phyloP scores from a whole-genome alignment of 2,797 vertebrate genomes.

The Champsocephalus esox region DNA sequence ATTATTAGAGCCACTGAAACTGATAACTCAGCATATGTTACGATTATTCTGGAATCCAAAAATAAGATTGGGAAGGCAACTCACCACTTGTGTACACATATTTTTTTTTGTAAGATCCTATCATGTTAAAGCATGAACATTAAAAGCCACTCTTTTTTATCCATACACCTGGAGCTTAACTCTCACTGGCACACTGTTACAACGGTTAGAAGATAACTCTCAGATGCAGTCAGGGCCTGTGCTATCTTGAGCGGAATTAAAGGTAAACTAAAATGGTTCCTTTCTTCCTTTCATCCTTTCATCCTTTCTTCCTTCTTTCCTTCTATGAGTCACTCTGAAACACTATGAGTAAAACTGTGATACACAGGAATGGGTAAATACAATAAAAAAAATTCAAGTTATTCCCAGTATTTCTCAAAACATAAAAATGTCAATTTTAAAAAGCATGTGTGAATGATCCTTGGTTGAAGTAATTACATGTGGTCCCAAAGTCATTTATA shows the following conservation, averaged over 20 bases:
- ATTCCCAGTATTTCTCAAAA: not conserved
- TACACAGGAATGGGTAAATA: not conserved
- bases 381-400: not conserved
- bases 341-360: not conserved
- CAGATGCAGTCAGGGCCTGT: constrained; percentile 20
- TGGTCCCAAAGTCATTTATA: not conserved
- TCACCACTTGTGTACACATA: constrained; percentile 4
- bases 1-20: constrained; percentile 18
- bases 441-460: not conserved
- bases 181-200: constrained; percentile 12
- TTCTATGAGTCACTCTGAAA: not conserved
- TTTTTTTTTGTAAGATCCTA: constrained; percentile 29
- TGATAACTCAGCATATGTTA: constrained; percentile 33
- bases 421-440: not conserved
- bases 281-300: too few species aligned
- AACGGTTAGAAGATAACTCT: constrained; percentile 2
- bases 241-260: not conserved
- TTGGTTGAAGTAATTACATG: not conserved
- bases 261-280: not conserved
- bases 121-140: constrained; percentile 19
- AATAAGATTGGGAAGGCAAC: constrained; percentile 36
- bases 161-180: not conserved
- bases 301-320: too few species aligned
- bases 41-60: constrained; percentile 17
- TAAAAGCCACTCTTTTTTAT: constrained; percentile 7